phyloP scores from a whole-genome alignment of 2,888 invertebrate species.

The Uropetala carovei region DNA sequence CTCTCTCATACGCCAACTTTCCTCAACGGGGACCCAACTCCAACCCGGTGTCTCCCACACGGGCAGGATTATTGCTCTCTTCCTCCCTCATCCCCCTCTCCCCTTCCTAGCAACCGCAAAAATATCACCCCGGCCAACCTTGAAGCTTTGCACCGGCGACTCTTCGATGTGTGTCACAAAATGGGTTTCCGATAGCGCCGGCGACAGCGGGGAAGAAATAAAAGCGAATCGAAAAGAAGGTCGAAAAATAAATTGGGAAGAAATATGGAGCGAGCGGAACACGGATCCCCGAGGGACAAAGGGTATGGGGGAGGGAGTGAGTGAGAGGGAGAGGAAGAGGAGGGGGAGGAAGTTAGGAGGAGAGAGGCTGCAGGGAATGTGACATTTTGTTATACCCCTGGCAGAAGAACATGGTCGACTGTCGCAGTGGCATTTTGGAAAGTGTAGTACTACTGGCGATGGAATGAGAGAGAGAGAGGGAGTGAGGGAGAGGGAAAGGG shows the following conservation, averaged over 20 bases:
- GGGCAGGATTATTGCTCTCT: background rate
- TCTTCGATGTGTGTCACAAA: background rate
- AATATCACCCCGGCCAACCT: conserved; percentile 5
- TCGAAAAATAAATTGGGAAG: background rate
- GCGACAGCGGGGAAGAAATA: background rate
- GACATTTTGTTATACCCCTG: conserved; percentile 1
- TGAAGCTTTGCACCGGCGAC: background rate
- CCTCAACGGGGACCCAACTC: background rate
- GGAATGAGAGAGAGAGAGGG: background rate
- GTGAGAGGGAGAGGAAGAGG: background rate
- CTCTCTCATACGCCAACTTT: background rate
- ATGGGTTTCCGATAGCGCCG: conserved; percentile 6
- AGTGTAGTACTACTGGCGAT: background rate
- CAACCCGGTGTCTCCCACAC: background rate
- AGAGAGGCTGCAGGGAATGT: background rate
- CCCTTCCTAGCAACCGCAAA: background rate
- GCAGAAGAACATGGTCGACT: background rate
- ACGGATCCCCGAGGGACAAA: background rate
- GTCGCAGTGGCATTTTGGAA: background rate
- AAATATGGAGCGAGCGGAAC: background rate
- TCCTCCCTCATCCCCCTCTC: background rate
- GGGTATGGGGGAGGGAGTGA: background rate
- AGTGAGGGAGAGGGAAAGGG: background rate
- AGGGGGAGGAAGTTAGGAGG: background rate
- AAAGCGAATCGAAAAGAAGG: background rate